Evolutionary conservation across 2,888 invertebrate genomes (phyloP), one percentile per base, ranked within the genome.

Genomic region (Lottia gigantea): DNA sequence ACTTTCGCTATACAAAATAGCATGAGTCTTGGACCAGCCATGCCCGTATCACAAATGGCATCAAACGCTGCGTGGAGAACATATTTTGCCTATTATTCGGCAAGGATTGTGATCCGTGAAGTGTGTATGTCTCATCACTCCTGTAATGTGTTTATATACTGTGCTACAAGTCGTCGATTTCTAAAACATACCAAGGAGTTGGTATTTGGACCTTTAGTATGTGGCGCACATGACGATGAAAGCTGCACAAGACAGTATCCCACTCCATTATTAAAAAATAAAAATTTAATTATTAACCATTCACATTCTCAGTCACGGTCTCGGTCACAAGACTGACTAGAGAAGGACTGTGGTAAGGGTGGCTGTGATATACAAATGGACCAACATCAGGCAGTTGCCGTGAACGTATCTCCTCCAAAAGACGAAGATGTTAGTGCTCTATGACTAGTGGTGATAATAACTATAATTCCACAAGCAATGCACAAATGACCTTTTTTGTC

Each of bases 41-140:
- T 83, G 46, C 73, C 80, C 0, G 75, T 82, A 19, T 66, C 73
- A 8, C 73, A 80, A 26, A 76, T 86, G 64, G 40, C 64, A 6
- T 31, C 67, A 4, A 83, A 86, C 68, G 66, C 76, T 0, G 73
- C 67, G 8, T 86, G 86, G 86, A 77, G 78, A 67, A 46, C 65
- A 7, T 81, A 83, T 67, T 77, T 86, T 26, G 70, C 72, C 0
- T 86, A 80, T 73, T 78, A 77, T 75, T 79, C 78, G 11, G 74
- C 78, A 2, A 75, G 83, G 46, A 77, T 78, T 0, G 74, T 83
- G 16, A 76, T 85, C 15, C 80, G 85, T 73, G 79, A 80, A 46
- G 71, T 85, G 11, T 82, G 85, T 6, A 75, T 83, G 65, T 83
- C 85, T 0, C 84, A 85, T 63, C 84, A 85, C 65, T 85, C 85